These are phyloP conservation scores for Stigmatopora nigra DNA, from an alignment of 2,113 vertebrate species.

Conservation along the genomic window DNA sequence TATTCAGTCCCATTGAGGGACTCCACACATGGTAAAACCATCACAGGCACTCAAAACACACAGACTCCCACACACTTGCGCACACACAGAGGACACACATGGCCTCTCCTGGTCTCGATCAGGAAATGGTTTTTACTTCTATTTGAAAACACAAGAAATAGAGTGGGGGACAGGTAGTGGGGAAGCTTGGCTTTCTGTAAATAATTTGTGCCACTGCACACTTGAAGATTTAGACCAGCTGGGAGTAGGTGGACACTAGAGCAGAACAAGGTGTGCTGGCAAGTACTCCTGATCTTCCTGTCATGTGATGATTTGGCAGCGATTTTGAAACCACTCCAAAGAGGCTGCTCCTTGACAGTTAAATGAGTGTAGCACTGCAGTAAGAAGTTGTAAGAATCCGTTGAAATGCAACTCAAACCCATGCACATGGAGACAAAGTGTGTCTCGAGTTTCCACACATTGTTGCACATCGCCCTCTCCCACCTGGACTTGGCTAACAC, in stretches of 20 bases:
- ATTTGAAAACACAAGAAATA: conserved; percentile 34
- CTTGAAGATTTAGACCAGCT: conserved; percentile 26
- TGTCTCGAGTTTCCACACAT: conserved; percentile 3
- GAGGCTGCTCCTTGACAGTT: conserved; percentile 14
- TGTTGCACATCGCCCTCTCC: conserved; percentile 2
- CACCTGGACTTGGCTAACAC: conserved; percentile 10
- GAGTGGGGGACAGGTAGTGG: conserved; percentile 21
- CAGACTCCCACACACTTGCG: conserved; percentile 15
- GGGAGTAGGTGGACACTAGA: conserved; percentile 29
- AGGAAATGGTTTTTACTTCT: conserved; percentile 54
- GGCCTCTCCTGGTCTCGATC: conserved; percentile 40
- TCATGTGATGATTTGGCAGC: conserved; percentile 1
- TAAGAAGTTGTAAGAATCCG: conserved; percentile 1
- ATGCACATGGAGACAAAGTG: conserved; percentile 6
- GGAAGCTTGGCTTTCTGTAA: conserved; percentile 17
- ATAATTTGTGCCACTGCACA: conserved; percentile 32
- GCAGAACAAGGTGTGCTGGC: conserved; percentile 34
- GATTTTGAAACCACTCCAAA: conserved; percentile 11
- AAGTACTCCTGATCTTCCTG: conserved; percentile 7
- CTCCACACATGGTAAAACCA: conserved; percentile 61
- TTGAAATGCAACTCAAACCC: conserved; percentile 3
- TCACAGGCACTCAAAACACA: conserved; percentile 38
- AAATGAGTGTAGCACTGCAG: conserved; percentile 9
- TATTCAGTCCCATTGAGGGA: conserved; percentile 53
- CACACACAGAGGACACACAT: conserved; percentile 41